Percentiles rank a stretch among this genome's conserved stretches.
phyloP scores from a whole-genome alignment of 2,888 invertebrate species.

The Drosophila kuntzei region DNA sequence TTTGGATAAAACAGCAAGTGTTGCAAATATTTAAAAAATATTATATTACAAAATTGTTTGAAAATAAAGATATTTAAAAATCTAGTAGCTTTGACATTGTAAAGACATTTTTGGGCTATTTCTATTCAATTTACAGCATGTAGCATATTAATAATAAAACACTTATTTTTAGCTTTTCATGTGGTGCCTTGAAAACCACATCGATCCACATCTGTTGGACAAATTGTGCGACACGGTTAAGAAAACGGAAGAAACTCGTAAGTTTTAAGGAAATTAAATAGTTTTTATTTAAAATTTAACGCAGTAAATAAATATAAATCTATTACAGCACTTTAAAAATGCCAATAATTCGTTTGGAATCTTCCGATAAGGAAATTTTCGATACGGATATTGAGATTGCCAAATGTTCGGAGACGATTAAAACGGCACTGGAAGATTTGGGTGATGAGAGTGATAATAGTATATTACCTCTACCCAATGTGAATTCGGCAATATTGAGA shows the following conservation, averaged over 20 bases:
- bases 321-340: slow-evolving; percentile 87
- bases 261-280: background rate
- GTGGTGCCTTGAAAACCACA: slow-evolving; percentile 49
- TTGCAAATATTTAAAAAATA: background rate
- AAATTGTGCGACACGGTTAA: slow-evolving; percentile 21
- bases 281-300: background rate
- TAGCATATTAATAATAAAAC: slow-evolving; percentile 42
- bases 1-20: slow-evolving; percentile 2
- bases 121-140: slow-evolving; percentile 40
- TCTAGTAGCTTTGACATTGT: background rate
- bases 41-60: background rate
- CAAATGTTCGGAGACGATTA: slow-evolving; percentile 98
- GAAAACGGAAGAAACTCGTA: background rate
- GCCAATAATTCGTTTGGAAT: slow-evolving; percentile 97
- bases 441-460: slow-evolving; percentile 96
- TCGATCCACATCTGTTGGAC: slow-evolving; percentile 19
- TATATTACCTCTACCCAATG: slow-evolving; percentile 98
- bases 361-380: slow-evolving; percentile 97
- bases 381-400: slow-evolving; percentile 98
- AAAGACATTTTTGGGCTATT: background rate
- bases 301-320: background rate
- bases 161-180: slow-evolving; percentile 68
- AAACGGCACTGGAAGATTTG: slow-evolving; percentile 98
- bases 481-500: slow-evolving; percentile 97
- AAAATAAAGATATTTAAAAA: background rate